Base-by-base conservation (phyloP, 2,888 invertebrate species). In the Drosophila meridionalis region DNA sequence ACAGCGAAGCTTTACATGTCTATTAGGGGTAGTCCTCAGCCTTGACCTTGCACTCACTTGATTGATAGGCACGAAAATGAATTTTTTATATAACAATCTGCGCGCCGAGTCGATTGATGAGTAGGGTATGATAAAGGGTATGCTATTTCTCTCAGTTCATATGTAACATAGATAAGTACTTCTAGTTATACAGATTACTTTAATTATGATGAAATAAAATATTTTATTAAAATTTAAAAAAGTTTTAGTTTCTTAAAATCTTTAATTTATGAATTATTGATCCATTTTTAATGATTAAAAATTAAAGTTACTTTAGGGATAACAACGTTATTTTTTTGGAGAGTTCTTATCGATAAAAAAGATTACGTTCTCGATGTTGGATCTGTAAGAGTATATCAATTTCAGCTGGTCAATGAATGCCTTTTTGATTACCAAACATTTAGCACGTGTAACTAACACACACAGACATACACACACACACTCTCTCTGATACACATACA, bases 301-400 rank as follows among this genome's bases (percentile, higher is more conserved):
- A 95, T 94, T 93, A 93, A 95, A 96, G 95, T 95, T 96, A 96
- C 96, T 95, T 95, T 95, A 95, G 47, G 47, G 47, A 47, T 47
- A 96, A 96, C 96, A 96, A 96, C 95, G 95, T 96, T 94, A 96
- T 96, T 94, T 95, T 50, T 55, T 55, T 38, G 55, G 55, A 55
- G 55, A 55, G 55, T 55, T 55, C 55, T 20, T 55, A 55, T 55
- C 55, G 26, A 38, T 55, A 55, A 55, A 55, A 55, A 55, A 55
- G 55, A 55, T 55, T 55, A 26, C 55, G 55, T 38, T 38, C 55
- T 55, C 55, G 55, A 55, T 55, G 55, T 55, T 55, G 38, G 26
- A 55, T 42, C 11, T 52, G 34, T 12, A 0, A 34, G 52, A 7
- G 34, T 36, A 52, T 52, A 11, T 52, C 34, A 52, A 32, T 32